A percentile compares a stretch with the other conserved stretches of the same genome.
These are phyloP conservation scores for Amblyteles armatorius DNA, from an alignment of 2,888 invertebrate genomes.

Conservation along the genomic window DNA sequence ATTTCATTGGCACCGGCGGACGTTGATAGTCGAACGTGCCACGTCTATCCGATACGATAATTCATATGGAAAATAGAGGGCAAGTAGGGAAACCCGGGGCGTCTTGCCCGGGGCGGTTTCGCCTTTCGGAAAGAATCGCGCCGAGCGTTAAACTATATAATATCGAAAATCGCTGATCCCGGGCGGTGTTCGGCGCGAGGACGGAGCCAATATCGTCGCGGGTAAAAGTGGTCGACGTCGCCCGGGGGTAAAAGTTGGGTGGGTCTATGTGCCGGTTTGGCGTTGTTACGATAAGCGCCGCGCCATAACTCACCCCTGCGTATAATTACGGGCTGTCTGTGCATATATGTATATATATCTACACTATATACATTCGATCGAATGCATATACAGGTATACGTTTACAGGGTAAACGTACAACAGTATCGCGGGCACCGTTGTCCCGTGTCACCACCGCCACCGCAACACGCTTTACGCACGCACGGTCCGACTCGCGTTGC, in stretches of 20 bases:
- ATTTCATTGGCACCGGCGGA: neutral
- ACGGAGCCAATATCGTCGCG: slow-evolving; percentile 64
- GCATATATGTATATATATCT: slow-evolving; percentile 16
- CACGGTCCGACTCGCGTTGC: slow-evolving; percentile 37
- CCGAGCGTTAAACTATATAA: slow-evolving; percentile 29
- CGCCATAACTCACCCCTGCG: slow-evolving; percentile 79
- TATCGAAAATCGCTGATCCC: slow-evolving; percentile 72
- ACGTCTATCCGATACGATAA: slow-evolving; percentile 5
- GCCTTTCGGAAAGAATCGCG: slow-evolving; percentile 28
- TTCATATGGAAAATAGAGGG: slow-evolving; percentile 16
- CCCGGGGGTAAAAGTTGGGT: slow-evolving; percentile 57
- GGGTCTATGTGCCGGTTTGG: slow-evolving; percentile 64
- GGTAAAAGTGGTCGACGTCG: slow-evolving; percentile 67
- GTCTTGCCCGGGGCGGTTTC: slow-evolving; percentile 20
- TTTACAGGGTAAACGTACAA: slow-evolving; percentile 37
- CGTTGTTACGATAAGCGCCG: slow-evolving; percentile 71
- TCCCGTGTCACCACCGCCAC: slow-evolving; percentile 64
- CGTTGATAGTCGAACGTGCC: neutral
- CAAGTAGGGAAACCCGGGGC: slow-evolving; percentile 2
- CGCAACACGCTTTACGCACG: slow-evolving; percentile 56
- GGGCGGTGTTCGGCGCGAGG: slow-evolving; percentile 32
- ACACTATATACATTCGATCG: slow-evolving; percentile 13
- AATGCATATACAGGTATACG: slow-evolving; percentile 16
- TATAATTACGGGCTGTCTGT: slow-evolving; percentile 77
- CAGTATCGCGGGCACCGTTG: slow-evolving; percentile 48